Conservation (phyloP, 2,797 vertebrate genomes). For the Acanthopagrus latus region DNA sequence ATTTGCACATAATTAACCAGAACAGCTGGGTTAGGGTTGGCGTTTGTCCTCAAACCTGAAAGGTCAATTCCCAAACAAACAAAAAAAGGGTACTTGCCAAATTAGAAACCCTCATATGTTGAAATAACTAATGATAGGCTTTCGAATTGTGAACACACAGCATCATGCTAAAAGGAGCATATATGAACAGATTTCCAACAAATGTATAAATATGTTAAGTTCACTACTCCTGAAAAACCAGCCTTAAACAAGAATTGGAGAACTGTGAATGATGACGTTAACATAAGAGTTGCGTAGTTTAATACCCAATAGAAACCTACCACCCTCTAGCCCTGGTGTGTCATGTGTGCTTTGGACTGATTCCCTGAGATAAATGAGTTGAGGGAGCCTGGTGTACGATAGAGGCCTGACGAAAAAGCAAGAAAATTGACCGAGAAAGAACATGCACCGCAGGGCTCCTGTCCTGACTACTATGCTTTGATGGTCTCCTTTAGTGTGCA, state of each 20-base stretch:
- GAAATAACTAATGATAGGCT: no score
- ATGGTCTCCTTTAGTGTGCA: not conserved
- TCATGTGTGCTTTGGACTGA: not conserved
- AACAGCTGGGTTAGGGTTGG: not conserved
- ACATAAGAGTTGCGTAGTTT: not conserved
- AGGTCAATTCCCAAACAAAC: not conserved
- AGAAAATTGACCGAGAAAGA: not conserved
- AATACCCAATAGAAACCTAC: not conserved
- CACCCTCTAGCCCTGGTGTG: not conserved
- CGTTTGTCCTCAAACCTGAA: not conserved
- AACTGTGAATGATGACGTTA: not conserved
- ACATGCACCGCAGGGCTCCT: not conserved
- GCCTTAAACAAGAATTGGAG: not conserved
- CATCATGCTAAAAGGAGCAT: not conserved
- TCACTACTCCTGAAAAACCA: not conserved
- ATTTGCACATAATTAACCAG: not conserved
- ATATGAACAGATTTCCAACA: not conserved
- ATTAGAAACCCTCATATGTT: not conserved
- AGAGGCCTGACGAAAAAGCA: not conserved
- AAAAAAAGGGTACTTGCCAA: not conserved
- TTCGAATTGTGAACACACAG: no score
- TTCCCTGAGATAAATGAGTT: constrained; percentile 2
- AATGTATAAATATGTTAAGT: not conserved
- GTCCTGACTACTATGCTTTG: not conserved
- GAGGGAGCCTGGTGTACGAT: not conserved